Percentiles rank a stretch among this genome's conserved stretches.
Evolutionary conservation across 2,797 vertebrate species (phyloP).

Genomic region (Gymnothorax javanicus): DNA sequence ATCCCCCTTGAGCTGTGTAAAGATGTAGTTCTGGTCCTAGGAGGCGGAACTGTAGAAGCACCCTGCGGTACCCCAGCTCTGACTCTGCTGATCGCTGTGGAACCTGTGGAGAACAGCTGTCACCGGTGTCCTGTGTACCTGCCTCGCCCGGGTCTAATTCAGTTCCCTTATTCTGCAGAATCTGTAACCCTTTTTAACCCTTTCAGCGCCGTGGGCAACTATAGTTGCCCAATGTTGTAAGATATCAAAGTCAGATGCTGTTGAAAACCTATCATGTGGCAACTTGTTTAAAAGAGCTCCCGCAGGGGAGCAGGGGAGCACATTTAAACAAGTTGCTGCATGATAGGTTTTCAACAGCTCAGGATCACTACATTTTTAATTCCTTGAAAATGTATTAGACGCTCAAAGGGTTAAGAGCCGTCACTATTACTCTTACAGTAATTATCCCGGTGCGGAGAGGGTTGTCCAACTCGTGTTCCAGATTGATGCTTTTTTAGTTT

Average conservation of each 20-base stretch:
- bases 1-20: background rate
- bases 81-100: background rate
- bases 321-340: too few species aligned
- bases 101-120: constrained; percentile 6
- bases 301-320: too few species aligned
- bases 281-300: too few species aligned
- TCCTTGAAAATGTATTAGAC: too few species aligned
- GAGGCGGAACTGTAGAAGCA: background rate
- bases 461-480: background rate
- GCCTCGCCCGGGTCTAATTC: background rate
- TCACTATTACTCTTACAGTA: background rate
- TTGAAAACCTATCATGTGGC: too few species aligned
- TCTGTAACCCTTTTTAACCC: background rate
- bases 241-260: too few species aligned
- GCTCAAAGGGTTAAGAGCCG: background rate
- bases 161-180: background rate
- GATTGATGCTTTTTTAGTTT: background rate
- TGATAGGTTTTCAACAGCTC: too few species aligned
- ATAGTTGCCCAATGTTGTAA: too few species aligned
- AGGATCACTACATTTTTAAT: too few species aligned
- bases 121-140: background rate
- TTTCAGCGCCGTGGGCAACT: too few species aligned
- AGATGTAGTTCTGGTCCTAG: background rate
- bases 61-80: background rate
- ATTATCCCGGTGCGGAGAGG: background rate